Conservation (phyloP, 2,888 invertebrate genomes). For the Lepas anatifera region DNA sequence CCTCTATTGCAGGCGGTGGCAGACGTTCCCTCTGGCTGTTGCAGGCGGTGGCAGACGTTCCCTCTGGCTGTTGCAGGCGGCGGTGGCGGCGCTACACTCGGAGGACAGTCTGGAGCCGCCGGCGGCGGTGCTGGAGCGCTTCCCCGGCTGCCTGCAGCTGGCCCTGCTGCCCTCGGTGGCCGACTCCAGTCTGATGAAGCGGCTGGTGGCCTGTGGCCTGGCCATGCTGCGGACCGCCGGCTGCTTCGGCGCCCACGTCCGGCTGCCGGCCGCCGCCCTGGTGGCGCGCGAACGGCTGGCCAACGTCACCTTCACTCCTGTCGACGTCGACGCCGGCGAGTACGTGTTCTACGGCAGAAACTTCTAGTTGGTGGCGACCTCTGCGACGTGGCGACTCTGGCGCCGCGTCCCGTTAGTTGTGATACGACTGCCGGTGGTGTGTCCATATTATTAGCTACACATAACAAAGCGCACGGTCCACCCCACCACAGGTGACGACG, state of each 20-base stretch:
- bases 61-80: too few species aligned
- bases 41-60: too few species aligned
- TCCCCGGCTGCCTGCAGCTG: not conserved
- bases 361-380: not conserved
- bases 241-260: not conserved
- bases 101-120: not conserved
- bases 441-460: too few species aligned
- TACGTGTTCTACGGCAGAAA: conserved; percentile 10
- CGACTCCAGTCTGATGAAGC: not conserved
- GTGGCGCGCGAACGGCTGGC: not conserved
- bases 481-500: too few species aligned
- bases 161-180: not conserved
- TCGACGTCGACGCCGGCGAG: not conserved
- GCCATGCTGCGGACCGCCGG: conserved; percentile 7
- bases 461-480: too few species aligned
- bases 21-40: too few species aligned
- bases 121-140: not conserved
- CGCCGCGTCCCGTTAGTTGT: not conserved
- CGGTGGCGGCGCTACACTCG: not conserved
- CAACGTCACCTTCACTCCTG: not conserved
- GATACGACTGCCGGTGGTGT: too few species aligned
- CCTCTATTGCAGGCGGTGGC: too few species aligned
- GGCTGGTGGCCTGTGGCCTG: not conserved
- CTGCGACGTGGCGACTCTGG: not conserved
- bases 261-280: not conserved